These are phyloP conservation scores for Empidonax traillii DNA, from an alignment of 2,113 vertebrate genomes.

Conservation along the genomic window DNA sequence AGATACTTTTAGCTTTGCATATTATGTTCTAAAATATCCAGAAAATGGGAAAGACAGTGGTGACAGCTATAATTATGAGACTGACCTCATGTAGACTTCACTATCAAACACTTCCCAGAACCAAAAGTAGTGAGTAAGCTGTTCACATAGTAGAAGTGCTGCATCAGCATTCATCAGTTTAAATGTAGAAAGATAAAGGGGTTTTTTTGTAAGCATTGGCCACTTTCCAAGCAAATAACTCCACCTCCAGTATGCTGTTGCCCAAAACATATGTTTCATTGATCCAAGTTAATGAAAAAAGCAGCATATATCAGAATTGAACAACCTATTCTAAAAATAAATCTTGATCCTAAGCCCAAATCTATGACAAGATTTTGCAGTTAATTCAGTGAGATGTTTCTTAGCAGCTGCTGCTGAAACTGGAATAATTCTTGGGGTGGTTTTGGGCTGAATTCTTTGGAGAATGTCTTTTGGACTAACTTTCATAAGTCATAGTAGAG, in stretches of 20 bases:
- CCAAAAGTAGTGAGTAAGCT: not conserved
- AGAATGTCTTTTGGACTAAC: not conserved
- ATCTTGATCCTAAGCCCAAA: not conserved
- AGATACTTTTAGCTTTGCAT: not conserved
- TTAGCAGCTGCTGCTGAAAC: not conserved
- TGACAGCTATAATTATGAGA: not conserved
- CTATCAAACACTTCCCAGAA: conserved; percentile 2
- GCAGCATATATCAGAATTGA: not conserved
- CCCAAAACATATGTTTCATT: not conserved
- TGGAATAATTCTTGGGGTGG: not conserved
- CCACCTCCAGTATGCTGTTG: not conserved
- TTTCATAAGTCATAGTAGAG: not conserved
- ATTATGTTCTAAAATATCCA: not conserved
- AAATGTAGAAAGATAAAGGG: not conserved
- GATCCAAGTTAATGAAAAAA: not conserved
- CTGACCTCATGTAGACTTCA: not conserved
- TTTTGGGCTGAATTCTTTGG: not conserved
- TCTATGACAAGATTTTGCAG: not conserved
- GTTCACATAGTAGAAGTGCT: not conserved
- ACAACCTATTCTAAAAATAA: not conserved
- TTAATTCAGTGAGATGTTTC: not conserved
- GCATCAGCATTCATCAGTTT: not conserved
- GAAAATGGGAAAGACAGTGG: not conserved
- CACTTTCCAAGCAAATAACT: not conserved
- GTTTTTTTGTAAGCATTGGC: not conserved